Base-by-base conservation (phyloP, 1,140 invertebrate species). In the Myzus persicae region DNA sequence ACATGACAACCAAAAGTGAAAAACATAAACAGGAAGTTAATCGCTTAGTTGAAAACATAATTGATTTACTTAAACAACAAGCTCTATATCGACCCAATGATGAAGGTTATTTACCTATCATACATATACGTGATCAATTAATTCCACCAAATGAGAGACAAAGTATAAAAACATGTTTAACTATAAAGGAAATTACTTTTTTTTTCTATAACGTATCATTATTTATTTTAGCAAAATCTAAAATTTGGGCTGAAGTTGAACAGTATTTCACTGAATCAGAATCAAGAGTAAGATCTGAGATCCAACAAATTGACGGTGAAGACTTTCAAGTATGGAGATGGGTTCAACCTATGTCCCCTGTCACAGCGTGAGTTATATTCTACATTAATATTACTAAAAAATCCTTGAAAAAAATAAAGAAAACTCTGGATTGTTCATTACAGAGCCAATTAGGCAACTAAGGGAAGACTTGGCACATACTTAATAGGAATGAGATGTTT, bases 281-380 rank as follows among this genome's bases (percentile, higher is more conserved):
- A 95, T 99, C 98, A 24, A 96, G 98, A 93, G 97, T 99, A 26
- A 96, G 98, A 89, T 97, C 97, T 93, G 98, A 99, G 94, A 96
- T 98, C 14, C 97, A 98, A 94, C 96, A 96, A 40, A 97, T 99
- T 1, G 96, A 97, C 90, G 99, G 98, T 0, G 98, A 99, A 95
- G 97, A 98, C 94, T 98, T 97, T 94, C 96, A 97, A 87, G 98
- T 99, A 0, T 99, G 99, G 98, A 96, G 98, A 87, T 99, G 99
- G 99, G 95, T 99, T 40, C 91, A 93, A 54, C 91, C 91, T 85
- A 14, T 54, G 22, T 85, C 91, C 48, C 91, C 91, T 84, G 81
- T 36, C 11, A 40, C 76, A 54, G 36, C 48, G 91, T 93, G 11
- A 85, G 91, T 67, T 76, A 84, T 90, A n/a, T 48, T 89, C 3